Conservation (phyloP, 2,797 vertebrate species). For the Leptodactylus fallax region DNA sequence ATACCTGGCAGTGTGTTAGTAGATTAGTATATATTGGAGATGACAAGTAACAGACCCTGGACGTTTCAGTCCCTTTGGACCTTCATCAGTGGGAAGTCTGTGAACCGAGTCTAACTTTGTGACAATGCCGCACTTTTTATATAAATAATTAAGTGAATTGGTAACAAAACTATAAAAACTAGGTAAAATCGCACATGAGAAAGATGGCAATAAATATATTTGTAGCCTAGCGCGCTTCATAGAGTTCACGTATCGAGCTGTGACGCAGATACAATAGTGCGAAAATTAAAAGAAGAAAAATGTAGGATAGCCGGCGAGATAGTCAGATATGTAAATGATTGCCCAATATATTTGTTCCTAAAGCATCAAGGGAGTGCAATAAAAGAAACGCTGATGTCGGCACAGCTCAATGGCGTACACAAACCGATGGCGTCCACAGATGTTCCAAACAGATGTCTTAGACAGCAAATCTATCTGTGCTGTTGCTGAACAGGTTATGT, state of each 20-base stretch:
- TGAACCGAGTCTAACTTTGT: too few species aligned
- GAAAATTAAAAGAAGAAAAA: conserved; percentile 45
- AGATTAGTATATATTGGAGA: too few species aligned
- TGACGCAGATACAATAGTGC: conserved; percentile 7
- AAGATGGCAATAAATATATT: not conserved
- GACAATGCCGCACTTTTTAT: too few species aligned
- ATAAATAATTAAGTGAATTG: too few species aligned
- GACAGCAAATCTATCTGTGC: conserved; percentile 59
- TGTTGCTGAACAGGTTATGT: conserved; percentile 53
- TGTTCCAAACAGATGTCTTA: conserved; percentile 60
- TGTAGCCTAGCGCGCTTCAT: too few species aligned
- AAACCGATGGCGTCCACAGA: conserved; percentile 57
- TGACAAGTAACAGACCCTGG: too few species aligned
- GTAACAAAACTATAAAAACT: too few species aligned
- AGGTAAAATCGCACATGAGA: too few species aligned
- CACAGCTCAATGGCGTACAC: conserved; percentile 51
- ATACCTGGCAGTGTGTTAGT: too few species aligned
- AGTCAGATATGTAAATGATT: conserved; percentile 56
- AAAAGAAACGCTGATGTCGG: conserved; percentile 58
- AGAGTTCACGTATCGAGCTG: not conserved
- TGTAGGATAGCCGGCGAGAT: conserved; percentile 30
- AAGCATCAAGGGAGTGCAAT: conserved; percentile 43
- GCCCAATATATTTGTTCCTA: conserved; percentile 47
- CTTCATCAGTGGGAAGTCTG: too few species aligned
- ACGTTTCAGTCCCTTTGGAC: too few species aligned